Conservation (phyloP, 2,113 vertebrate genomes). For the Puntigrus tetrazona region DNA sequence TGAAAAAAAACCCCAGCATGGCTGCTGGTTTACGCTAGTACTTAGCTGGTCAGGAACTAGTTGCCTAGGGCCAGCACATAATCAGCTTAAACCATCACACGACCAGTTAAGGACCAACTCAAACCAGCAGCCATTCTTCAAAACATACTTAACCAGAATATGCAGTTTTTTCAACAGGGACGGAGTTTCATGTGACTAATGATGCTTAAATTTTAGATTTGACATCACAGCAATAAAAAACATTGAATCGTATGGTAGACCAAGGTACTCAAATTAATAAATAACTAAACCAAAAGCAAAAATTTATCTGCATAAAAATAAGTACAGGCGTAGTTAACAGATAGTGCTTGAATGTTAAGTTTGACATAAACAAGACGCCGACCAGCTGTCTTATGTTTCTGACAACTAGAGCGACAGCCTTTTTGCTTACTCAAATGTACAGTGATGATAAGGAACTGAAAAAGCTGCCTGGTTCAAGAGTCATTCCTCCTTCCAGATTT, state of each 20-base stretch:
- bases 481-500: slow-evolving; percentile 9
- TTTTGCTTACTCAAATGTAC: slow-evolving; percentile 8
- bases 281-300: neutral
- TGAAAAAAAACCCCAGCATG: too few relatives aligned
- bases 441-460: slow-evolving; percentile 22
- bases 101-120: too few relatives aligned
- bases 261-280: neutral
- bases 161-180: too few relatives aligned
- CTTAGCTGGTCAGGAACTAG: too few relatives aligned
- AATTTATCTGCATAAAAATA: neutral
- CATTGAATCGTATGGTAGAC: neutral
- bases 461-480: slow-evolving; percentile 20
- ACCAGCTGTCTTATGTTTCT: neutral
- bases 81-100: too few relatives aligned
- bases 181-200: neutral
- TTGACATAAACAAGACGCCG: neutral
- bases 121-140: too few relatives aligned
- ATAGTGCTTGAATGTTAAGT: neutral
- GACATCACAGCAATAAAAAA: neutral
- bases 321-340: neutral
- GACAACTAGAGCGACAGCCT: neutral
- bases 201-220: neutral
- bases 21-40: too few relatives aligned
- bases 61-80: too few relatives aligned
- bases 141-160: too few relatives aligned